Evolutionary conservation across 2,113 vertebrate genomes (phyloP).

Genomic region (Peucedramus taeniatus): DNA sequence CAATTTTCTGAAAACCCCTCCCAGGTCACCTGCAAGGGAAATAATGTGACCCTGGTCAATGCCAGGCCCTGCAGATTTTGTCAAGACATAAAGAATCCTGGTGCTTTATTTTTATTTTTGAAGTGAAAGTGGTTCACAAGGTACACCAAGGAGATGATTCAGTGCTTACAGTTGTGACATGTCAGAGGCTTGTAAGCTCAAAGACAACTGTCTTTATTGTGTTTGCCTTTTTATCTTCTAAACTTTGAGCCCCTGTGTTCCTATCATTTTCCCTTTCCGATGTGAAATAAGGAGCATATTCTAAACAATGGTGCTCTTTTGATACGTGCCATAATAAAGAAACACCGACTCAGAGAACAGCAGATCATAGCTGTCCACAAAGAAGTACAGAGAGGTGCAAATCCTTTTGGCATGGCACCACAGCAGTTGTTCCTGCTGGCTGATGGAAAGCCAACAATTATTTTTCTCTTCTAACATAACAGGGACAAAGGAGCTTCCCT

Average conservation of each 20-base stretch:
- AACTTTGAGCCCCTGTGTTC: constrained; percentile 47
- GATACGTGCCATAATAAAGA: constrained; percentile 36
- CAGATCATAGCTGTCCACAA: constrained; percentile 44
- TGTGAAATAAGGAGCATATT: constrained; percentile 56
- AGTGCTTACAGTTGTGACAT: constrained; percentile 52
- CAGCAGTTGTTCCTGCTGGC: constrained; percentile 21
- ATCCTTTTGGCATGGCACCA: constrained; percentile 45
- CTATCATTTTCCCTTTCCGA: constrained; percentile 10
- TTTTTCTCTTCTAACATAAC: constrained; percentile 38
- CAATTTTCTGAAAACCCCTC: neutral
- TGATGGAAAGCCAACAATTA: constrained; percentile 56
- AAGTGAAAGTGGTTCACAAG: constrained; percentile 51
- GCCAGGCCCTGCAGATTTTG: neutral
- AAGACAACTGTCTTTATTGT: constrained; percentile 55
- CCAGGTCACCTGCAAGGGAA: constrained; percentile 23
- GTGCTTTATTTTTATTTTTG: constrained; percentile 48
- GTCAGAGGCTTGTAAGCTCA: constrained; percentile 54
- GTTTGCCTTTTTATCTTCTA: constrained; percentile 62
- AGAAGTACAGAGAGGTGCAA: constrained; percentile 50
- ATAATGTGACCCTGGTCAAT: neutral
- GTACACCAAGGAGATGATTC: constrained; percentile 32
- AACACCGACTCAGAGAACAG: constrained; percentile 34
- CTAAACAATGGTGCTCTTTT: constrained; percentile 58
- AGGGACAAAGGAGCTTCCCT: constrained; percentile 22
- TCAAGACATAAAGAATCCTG: constrained; percentile 1